phyloP scores from a whole-genome alignment of 1,140 invertebrate genomes.

The Bombus ignitus region DNA sequence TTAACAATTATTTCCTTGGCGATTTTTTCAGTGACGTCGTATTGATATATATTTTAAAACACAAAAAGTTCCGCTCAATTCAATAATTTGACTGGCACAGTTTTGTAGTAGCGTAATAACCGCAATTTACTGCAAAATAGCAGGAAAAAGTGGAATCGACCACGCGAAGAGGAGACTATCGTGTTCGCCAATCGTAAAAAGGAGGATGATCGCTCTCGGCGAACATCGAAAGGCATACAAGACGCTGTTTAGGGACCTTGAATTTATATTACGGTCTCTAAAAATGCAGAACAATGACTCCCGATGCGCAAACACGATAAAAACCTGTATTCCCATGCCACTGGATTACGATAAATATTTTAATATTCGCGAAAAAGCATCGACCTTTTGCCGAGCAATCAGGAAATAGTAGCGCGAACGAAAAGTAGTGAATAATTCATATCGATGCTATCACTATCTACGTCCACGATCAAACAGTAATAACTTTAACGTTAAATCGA shows the following conservation, averaged over 20 bases:
- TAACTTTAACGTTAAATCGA: constrained; percentile 30
- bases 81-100: background rate
- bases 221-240: background rate
- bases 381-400: background rate
- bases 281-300: background rate
- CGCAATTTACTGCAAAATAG: background rate
- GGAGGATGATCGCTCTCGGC: background rate
- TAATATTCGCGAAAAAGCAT: background rate
- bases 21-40: too few relatives aligned
- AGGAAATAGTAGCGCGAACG: background rate
- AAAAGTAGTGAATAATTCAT: constrained; percentile 31
- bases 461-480: constrained; percentile 17
- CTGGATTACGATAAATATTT: background rate
- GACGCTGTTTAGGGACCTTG: background rate
- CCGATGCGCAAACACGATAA: background rate
- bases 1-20: too few relatives aligned
- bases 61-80: background rate
- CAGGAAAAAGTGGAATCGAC: background rate
- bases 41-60: background rate
- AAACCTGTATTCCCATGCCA: background rate
- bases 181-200: background rate
- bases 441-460: constrained; percentile 8
- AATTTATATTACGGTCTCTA: background rate
- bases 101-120: background rate
- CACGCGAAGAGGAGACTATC: background rate